Conservation (phyloP, 2,888 invertebrate species). For the Phlogophora meticulosa region DNA sequence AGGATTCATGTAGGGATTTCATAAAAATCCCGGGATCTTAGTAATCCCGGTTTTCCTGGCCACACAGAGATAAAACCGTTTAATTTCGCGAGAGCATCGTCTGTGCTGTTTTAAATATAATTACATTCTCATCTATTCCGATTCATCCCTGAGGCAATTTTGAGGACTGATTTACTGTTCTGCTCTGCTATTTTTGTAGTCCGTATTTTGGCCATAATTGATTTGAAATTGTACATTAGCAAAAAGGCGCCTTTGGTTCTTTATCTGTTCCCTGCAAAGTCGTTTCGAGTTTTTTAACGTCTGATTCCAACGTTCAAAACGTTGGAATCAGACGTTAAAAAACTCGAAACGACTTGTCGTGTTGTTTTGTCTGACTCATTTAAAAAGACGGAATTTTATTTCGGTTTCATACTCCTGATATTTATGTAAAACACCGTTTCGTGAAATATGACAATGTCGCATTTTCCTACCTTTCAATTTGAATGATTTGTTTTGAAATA, state of each 20-base stretch:
- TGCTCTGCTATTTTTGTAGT: constrained; percentile 32
- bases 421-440: too few relatives aligned
- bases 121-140: constrained; percentile 49
- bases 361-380: too few relatives aligned
- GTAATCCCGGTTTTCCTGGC: constrained; percentile 43
- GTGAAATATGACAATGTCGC: too few relatives aligned
- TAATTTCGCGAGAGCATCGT: constrained; percentile 60
- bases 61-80: constrained; percentile 58
- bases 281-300: constrained; percentile 14
- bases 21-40: constrained; percentile 34
- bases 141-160: constrained; percentile 56
- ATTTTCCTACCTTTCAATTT: too few relatives aligned
- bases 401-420: too few relatives aligned
- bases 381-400: too few relatives aligned
- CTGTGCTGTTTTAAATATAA: constrained; percentile 68
- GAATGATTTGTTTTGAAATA: too few relatives aligned
- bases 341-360: too few relatives aligned
- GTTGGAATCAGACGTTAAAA: too few relatives aligned
- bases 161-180: constrained; percentile 57
- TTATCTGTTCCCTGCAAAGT: constrained; percentile 1
- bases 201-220: constrained; percentile 37
- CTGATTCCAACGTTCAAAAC: constrained; percentile 11
- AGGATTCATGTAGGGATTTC: constrained; percentile 24
- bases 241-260: not conserved
- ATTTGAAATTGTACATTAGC: constrained; percentile 15